These are phyloP conservation scores for Drosophila algonquin DNA, from an alignment of 2,888 invertebrate genomes.

Conservation along the genomic window DNA sequence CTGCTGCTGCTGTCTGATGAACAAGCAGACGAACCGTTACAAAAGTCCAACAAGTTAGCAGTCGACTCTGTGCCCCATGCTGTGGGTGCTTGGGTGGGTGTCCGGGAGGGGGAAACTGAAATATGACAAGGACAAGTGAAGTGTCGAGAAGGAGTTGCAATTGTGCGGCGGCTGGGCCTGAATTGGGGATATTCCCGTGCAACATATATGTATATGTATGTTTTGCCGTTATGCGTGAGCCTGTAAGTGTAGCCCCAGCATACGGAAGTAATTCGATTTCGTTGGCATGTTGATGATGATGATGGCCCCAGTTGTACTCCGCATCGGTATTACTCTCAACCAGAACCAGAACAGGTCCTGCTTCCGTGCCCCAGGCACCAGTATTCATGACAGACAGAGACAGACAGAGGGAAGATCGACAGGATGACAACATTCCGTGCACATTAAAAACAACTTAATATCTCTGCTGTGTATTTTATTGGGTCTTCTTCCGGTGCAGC, in stretches of 20 bases:
- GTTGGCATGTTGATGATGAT: slow-evolving; percentile 62
- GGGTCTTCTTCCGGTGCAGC: slow-evolving; percentile 50
- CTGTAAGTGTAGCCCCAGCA: slow-evolving; percentile 27
- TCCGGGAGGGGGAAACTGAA: slow-evolving; percentile 2
- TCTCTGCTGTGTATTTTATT: slow-evolving; percentile 41
- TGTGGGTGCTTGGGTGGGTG: slow-evolving; percentile 20
- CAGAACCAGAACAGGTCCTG: slow-evolving; percentile 35
- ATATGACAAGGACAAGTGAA: slow-evolving; percentile 64
- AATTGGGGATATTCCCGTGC: slow-evolving; percentile 32
- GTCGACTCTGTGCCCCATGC: slow-evolving; percentile 17
- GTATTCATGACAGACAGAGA: slow-evolving; percentile 46
- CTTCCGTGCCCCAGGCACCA: neutral
- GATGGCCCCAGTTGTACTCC: slow-evolving; percentile 47
- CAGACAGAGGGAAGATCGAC: slow-evolving; percentile 3
- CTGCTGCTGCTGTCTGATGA: slow-evolving; percentile 43
- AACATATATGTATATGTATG: neutral
- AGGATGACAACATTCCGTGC: slow-evolving; percentile 42
- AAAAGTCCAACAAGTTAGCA: slow-evolving; percentile 71
- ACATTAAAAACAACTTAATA: slow-evolving; percentile 58
- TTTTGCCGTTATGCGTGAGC: neutral
- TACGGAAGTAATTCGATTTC: slow-evolving; percentile 77
- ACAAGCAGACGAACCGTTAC: slow-evolving; percentile 55
- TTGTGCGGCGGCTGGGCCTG: slow-evolving; percentile 53
- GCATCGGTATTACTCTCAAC: slow-evolving; percentile 16
- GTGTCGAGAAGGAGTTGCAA: slow-evolving; percentile 54